These are phyloP conservation scores for Drosophila chauvacae DNA, from an alignment of 1,140 invertebrate genomes.

Conservation along the genomic window DNA sequence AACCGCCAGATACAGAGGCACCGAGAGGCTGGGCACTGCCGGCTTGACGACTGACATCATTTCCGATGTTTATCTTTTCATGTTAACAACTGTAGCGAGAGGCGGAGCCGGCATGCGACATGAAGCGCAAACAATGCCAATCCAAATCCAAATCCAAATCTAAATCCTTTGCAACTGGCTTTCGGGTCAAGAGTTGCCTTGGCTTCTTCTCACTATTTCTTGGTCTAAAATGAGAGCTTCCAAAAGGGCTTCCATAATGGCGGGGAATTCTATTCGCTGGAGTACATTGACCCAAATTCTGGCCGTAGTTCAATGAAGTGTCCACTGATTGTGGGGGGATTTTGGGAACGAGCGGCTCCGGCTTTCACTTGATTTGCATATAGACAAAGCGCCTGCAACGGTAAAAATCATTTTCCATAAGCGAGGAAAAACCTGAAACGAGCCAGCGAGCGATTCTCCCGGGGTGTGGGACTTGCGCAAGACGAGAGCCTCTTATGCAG, in stretches of 20 bases:
- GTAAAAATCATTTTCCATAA: slow-evolving; percentile 64
- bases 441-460: slow-evolving; percentile 47
- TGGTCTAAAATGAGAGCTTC: slow-evolving; percentile 4
- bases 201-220: slow-evolving; percentile 27
- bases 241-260: background rate
- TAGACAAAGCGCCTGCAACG: slow-evolving; percentile 43
- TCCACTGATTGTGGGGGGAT: slow-evolving; percentile 1
- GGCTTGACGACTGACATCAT: slow-evolving; percentile 80
- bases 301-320: slow-evolving; percentile 16
- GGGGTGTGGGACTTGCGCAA: slow-evolving; percentile 53
- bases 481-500: slow-evolving; percentile 59
- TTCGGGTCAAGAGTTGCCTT: slow-evolving; percentile 38
- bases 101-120: slow-evolving; percentile 33
- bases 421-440: slow-evolving; percentile 61
- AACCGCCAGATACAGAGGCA: slow-evolving; percentile 24
- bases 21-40: slow-evolving; percentile 30
- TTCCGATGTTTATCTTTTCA: slow-evolving; percentile 81
- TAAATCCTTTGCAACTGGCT: slow-evolving; percentile 31
- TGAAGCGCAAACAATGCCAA: slow-evolving; percentile 38
- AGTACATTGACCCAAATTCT: slow-evolving; percentile 36
- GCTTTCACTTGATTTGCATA: slow-evolving; percentile 82
- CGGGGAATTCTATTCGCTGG: slow-evolving; percentile 14
- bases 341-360: slow-evolving; percentile 25
- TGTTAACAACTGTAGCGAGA: slow-evolving; percentile 68
- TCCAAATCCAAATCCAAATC: slow-evolving; percentile 28